phyloP scores from a whole-genome alignment of 2,113 vertebrate species.

The Callorhinus ursinus region DNA sequence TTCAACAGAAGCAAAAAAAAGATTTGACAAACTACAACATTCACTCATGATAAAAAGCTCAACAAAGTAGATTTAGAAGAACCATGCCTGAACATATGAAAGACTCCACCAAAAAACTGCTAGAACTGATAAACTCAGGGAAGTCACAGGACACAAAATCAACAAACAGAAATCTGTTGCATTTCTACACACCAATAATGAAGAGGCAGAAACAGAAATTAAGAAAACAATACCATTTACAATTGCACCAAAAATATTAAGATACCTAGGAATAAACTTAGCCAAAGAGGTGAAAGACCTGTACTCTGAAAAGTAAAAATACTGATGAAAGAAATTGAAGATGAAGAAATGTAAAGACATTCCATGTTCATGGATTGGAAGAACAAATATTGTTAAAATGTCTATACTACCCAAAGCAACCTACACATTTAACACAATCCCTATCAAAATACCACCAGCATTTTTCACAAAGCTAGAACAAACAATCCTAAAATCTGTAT shows the following conservation, averaged over 20 bases:
- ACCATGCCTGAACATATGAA: not conserved
- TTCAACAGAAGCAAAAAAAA: too few relatives aligned
- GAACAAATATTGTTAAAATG: not conserved
- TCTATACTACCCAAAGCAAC: not conserved
- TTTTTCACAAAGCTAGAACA: not conserved
- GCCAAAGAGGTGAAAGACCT: not conserved
- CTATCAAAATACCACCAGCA: not conserved
- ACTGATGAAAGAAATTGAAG: not conserved
- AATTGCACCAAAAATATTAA: not conserved
- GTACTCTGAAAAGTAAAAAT: not conserved
- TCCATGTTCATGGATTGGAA: not conserved
- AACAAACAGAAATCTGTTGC: not conserved
- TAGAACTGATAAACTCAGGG: not conserved
- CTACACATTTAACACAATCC: not conserved
- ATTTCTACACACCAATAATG: not conserved
- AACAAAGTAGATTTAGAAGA: too few relatives aligned
- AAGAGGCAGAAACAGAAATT: not conserved
- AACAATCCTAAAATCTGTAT: not conserved
- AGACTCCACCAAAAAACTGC: not conserved
- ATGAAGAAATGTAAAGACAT: not conserved
- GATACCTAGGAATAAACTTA: not conserved
- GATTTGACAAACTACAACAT: too few relatives aligned
- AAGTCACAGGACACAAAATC: not conserved
- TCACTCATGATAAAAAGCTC: too few relatives aligned
- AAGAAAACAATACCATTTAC: not conserved